Evolutionary conservation across 2,797 vertebrate genomes (phyloP).

Genomic region (Falco biarmicus): DNA sequence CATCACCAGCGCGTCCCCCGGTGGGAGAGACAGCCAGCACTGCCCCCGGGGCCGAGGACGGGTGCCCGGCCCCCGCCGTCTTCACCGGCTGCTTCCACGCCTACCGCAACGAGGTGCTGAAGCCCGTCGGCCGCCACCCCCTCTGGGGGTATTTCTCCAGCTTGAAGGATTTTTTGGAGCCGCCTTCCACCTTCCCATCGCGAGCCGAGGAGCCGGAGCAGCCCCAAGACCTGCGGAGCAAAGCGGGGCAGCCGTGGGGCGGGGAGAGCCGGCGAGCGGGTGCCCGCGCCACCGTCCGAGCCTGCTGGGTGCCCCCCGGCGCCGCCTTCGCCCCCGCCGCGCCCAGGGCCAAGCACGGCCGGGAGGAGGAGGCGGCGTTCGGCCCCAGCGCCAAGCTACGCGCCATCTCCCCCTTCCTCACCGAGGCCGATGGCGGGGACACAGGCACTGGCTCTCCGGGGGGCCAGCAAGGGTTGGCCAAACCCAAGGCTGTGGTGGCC

Average conservation of each 20-base stretch:
- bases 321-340: constrained; percentile 68
- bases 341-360: constrained; percentile 38
- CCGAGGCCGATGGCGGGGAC: constrained; percentile 74
- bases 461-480: constrained; percentile 7
- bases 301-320: constrained; percentile 79
- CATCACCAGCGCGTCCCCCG: background rate
- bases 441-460: constrained; percentile 48
- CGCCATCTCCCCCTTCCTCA: constrained; percentile 68
- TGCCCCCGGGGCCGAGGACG: background rate
- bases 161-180: constrained; percentile 60
- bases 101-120: constrained; percentile 42
- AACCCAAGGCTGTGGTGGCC: constrained; percentile 63
- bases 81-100: constrained; percentile 69
- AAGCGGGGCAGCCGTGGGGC: constrained; percentile 50
- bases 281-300: constrained; percentile 11
- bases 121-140: constrained; percentile 24
- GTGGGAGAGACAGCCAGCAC: background rate
- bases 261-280: constrained; percentile 31
- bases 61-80: constrained; percentile 71
- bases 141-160: constrained; percentile 54
- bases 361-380: constrained; percentile 47
- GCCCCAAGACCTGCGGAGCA: constrained; percentile 52
- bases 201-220: background rate
- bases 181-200: background rate
- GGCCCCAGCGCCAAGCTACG: constrained; percentile 72